Percentiles rank a stretch among this genome's conserved stretches.
Conservation (phyloP, 2,888 invertebrate genomes). For the Venusia cambrica region DNA sequence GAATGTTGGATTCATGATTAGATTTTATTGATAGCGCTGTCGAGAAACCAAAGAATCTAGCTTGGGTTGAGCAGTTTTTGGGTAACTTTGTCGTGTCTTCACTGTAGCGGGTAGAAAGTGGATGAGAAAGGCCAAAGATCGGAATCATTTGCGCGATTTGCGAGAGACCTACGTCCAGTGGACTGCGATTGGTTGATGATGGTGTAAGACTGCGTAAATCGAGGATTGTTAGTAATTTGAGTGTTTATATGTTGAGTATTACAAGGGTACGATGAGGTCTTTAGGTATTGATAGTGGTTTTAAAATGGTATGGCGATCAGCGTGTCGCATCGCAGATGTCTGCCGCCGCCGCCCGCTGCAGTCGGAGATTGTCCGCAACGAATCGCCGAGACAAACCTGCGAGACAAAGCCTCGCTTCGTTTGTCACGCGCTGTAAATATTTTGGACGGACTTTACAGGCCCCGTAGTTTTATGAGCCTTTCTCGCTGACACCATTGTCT, state of each 20-base stretch:
- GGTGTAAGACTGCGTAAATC: no score
- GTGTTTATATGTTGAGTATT: no score
- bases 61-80: no score
- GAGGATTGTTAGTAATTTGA: no score
- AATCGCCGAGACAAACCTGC: slow-evolving; percentile 67
- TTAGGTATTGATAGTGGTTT: slow-evolving; percentile 24
- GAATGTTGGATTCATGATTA: slow-evolving; percentile 28
- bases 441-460: slow-evolving; percentile 72
- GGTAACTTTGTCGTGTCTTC: no score
- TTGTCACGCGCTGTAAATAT: slow-evolving; percentile 79
- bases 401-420: slow-evolving; percentile 63
- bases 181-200: no score
- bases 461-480: slow-evolving; percentile 74
- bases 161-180: no score
- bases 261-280: slow-evolving; percentile 8
- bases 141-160: no score
- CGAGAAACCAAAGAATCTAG: no score
- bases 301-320: slow-evolving; percentile 42
- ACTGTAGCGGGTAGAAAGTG: no score
- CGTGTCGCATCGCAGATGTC: slow-evolving; percentile 53
- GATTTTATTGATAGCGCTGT: slow-evolving; percentile 28
- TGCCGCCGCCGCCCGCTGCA: slow-evolving; percentile 55
- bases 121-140: no score
- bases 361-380: slow-evolving; percentile 60
- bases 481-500: slow-evolving; percentile 72